phyloP scores from a whole-genome alignment of 1,140 invertebrate genomes.

The Drosophila burlai region DNA sequence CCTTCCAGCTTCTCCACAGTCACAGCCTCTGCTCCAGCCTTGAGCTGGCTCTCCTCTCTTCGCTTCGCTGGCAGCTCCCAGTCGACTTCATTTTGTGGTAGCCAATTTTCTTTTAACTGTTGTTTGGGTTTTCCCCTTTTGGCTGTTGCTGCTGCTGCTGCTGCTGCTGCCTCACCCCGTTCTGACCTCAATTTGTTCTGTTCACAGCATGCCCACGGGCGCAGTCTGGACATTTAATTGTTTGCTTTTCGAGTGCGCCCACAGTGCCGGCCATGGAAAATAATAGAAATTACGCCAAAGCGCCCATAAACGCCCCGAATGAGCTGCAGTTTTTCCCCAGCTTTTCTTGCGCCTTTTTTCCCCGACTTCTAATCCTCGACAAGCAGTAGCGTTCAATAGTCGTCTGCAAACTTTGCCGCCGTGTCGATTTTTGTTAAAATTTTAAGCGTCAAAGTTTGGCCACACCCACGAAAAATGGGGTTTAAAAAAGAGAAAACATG shows the following conservation, averaged over 20 bases:
- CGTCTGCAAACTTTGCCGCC: conserved; percentile 73
- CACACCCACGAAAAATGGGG: conserved; percentile 4
- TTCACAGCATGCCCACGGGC: conserved; percentile 74
- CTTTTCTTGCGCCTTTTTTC: conserved; percentile 1
- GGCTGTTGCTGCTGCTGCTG: conserved; percentile 14
- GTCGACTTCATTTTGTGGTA: conserved; percentile 79
- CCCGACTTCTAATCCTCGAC: conserved; percentile 40
- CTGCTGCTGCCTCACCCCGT: conserved; percentile 27
- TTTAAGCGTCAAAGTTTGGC: conserved; percentile 51
- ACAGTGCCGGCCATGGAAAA: conserved; percentile 55
- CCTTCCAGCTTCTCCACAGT: conserved; percentile 13
- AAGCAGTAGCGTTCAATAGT: conserved; percentile 52
- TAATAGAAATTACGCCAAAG: conserved; percentile 81
- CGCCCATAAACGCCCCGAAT: conserved; percentile 68
- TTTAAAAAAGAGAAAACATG: background rate
- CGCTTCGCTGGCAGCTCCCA: conserved; percentile 21
- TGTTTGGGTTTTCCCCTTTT: conserved; percentile 61
- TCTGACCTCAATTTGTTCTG: conserved; percentile 79
- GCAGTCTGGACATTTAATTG: conserved; percentile 80
- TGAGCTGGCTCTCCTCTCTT: conserved; percentile 9
- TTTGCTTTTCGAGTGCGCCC: conserved; percentile 67
- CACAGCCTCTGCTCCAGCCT: conserved; percentile 24
- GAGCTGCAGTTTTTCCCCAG: conserved; percentile 55
- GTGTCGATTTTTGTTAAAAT: conserved; percentile 32
- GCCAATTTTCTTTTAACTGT: conserved; percentile 83